Evolutionary conservation across 2,888 invertebrate species (phyloP), one percentile per base, ranked within the genome.

Genomic region (Zygogramma bicolorata): DNA sequence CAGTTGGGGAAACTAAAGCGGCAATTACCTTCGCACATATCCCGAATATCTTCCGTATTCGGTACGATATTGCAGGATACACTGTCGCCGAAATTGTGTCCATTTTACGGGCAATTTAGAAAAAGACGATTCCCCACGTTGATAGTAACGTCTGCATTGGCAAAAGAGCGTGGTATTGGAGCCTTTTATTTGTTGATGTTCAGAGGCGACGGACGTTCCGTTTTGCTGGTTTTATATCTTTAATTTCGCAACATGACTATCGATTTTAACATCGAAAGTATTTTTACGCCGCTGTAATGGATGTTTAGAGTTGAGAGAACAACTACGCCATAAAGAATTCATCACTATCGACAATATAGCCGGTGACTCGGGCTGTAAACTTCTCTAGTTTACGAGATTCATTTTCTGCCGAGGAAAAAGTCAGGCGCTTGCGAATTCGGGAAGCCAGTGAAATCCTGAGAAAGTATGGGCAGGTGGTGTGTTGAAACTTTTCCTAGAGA

Each of bases 181-280:
- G 42, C 66, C 31, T 62, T 71, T 70, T 72, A 70, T 72, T 75
- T 75, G 63, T 69, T 72, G 70, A 70, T 69, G 49, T 70, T 73
- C 67, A 57, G 67, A 67, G 38, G 59, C 49, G 29, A 65, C 60
- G 68, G 29, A 65, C 60, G 68, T 74, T 40, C 62, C 49, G n/a
- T 42, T 68, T 70, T 68, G 70, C 68, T 15, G 40, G 40, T 61
- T 70, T 74, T 65, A 74, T 73, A 67, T 70, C 67, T 70, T 74
- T 65, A 74, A 70, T 74, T 70, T 53, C 53, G 46, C 65, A 46
- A 63, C 60, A 22, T 31, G 20, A 18, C 68, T 72, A 72, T 72
- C 57, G 72, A 68, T 72, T 72, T 72, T 40, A 18, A 65, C 65
- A 68, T 72, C 42, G 53, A 60, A 61, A n/a, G 29, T 42, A 42